A percentile compares a stretch with the other conserved stretches of the same genome.
phyloP scores from a whole-genome alignment of 2,888 invertebrate species.

The Atethmia centrago region DNA sequence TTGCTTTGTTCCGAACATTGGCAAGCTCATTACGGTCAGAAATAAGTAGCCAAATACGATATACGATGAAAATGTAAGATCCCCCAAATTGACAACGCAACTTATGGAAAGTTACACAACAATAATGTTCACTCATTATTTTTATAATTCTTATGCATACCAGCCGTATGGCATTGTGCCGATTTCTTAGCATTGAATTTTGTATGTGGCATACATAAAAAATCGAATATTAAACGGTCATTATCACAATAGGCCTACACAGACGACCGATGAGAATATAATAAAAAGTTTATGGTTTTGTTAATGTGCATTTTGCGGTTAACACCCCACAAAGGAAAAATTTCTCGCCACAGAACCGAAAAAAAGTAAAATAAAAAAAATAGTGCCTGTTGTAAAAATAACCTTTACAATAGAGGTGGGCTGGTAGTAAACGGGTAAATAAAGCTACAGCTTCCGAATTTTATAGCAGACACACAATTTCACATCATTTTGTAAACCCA shows the following conservation, averaged over 20 bases:
- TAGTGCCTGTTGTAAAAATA: slow-evolving; percentile 19
- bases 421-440: neutral
- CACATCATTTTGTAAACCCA: slow-evolving; percentile 5
- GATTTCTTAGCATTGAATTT: slow-evolving; percentile 42
- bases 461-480: slow-evolving; percentile 5
- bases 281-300: slow-evolving; percentile 44
- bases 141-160: slow-evolving; percentile 9
- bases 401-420: slow-evolving; percentile 1
- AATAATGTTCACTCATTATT: slow-evolving; percentile 10
- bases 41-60: slow-evolving; percentile 14
- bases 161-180: slow-evolving; percentile 27
- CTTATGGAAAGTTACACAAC: slow-evolving; percentile 10
- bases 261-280: slow-evolving; percentile 17
- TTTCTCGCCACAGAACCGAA: neutral
- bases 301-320: slow-evolving; percentile 36
- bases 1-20: slow-evolving; percentile 48
- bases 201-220: slow-evolving; percentile 33
- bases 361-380: neutral
- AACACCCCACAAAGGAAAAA: slow-evolving; percentile 14
- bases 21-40: slow-evolving; percentile 23
- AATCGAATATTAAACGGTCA: slow-evolving; percentile 45
- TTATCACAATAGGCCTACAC: slow-evolving; percentile 36
- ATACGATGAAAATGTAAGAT: slow-evolving; percentile 9
- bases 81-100: slow-evolving; percentile 1
- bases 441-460: neutral